phyloP scores from a whole-genome alignment of 2,888 invertebrate species.

The Habrosyne pyritoides region DNA sequence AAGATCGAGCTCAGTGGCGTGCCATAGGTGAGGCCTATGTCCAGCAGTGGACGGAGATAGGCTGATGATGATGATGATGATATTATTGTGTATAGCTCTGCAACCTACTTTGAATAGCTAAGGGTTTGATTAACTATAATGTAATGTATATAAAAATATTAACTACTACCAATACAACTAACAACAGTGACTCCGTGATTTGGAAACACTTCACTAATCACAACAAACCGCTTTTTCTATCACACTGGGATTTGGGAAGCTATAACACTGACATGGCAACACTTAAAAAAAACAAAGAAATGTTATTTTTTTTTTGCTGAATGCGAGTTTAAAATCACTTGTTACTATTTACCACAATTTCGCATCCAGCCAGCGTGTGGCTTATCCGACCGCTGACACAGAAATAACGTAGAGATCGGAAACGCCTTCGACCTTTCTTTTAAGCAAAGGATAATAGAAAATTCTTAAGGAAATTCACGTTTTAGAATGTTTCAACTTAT shows the following conservation, averaged over 20 bases:
- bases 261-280: not conserved
- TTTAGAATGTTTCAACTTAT: no score
- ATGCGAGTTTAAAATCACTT: not conserved
- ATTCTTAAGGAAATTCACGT: conserved; percentile 9
- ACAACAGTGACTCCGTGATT: not conserved
- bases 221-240: not conserved
- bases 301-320: not conserved
- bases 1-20: no score
- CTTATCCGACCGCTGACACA: conserved; percentile 22
- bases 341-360: not conserved
- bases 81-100: no score
- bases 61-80: no score
- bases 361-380: conserved; percentile 21
- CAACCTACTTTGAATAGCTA: no score
- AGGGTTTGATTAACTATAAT: not conserved
- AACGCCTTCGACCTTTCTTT: not conserved
- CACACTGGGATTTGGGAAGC: not conserved
- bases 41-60: no score
- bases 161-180: not conserved
- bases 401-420: conserved; percentile 21
- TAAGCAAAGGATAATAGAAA: not conserved
- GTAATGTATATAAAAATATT: not conserved
- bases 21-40: no score
- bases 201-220: not conserved
- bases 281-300: not conserved